Conservation (phyloP, 2,113 vertebrate genomes). For the Hemicordylus capensis region DNA sequence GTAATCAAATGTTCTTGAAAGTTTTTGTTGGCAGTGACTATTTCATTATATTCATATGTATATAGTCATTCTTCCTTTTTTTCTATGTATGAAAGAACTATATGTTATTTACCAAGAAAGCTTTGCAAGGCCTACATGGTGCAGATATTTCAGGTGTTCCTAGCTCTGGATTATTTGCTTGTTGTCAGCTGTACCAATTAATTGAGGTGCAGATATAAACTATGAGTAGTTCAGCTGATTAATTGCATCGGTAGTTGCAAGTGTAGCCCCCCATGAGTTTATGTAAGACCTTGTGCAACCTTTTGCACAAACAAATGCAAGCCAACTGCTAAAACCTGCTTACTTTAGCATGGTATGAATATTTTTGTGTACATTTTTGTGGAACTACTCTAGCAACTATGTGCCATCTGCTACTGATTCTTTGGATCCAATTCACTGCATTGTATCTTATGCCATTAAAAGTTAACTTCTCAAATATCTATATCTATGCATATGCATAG, state of each 20-base stretch:
- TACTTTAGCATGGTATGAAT: background rate
- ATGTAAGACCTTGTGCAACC: background rate
- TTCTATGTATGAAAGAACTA: too few species aligned
- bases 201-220: background rate
- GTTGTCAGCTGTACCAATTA: background rate
- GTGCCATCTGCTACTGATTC: background rate
- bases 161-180: background rate
- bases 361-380: too few species aligned
- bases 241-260: too few species aligned
- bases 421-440: background rate
- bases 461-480: background rate
- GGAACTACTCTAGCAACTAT: background rate
- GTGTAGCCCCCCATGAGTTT: too few species aligned
- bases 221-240: background rate
- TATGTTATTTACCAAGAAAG: too few species aligned
- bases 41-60: too few species aligned
- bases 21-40: slow-evolving; percentile 20
- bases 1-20: slow-evolving; percentile 12
- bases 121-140: background rate
- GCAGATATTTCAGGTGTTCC: background rate
- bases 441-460: background rate
- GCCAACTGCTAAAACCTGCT: background rate
- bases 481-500: accelerated
- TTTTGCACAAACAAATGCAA: background rate
- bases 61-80: too few species aligned